Conservation (phyloP, 2,113 vertebrate genomes). For the Caracal caracal region DNA sequence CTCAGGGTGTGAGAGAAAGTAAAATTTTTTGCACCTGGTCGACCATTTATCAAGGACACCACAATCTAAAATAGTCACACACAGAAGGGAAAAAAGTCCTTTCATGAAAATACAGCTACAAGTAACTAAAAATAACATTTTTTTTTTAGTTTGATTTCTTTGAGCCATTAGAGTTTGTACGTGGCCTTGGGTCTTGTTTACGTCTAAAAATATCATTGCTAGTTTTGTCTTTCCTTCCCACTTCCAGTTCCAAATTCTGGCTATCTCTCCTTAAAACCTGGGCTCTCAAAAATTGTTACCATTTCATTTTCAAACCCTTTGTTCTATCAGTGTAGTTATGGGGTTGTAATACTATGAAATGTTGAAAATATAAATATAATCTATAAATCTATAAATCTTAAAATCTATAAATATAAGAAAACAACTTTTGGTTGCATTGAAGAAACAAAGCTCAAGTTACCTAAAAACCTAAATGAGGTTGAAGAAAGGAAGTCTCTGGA, state of each 20-base stretch:
- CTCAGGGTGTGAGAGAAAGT: slow-evolving; percentile 89
- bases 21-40: slow-evolving; percentile 92
- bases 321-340: background rate
- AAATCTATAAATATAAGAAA: background rate
- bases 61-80: slow-evolving; percentile 88
- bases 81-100: background rate
- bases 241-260: background rate
- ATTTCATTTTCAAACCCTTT: background rate
- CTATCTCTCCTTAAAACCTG: background rate
- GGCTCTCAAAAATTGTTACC: background rate
- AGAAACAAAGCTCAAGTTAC: background rate
- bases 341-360: background rate
- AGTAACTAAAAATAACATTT: background rate
- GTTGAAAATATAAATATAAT: background rate
- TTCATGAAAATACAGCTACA: slow-evolving; percentile 51
- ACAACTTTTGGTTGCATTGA: background rate
- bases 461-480: background rate
- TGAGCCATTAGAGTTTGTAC: background rate
- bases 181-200: background rate
- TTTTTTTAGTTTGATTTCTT: background rate
- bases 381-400: background rate
- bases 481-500: background rate
- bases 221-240: background rate
- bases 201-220: background rate
- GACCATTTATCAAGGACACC: slow-evolving; percentile 93